Conservation (phyloP, 1,140 invertebrate genomes). For the Popillia japonica region DNA sequence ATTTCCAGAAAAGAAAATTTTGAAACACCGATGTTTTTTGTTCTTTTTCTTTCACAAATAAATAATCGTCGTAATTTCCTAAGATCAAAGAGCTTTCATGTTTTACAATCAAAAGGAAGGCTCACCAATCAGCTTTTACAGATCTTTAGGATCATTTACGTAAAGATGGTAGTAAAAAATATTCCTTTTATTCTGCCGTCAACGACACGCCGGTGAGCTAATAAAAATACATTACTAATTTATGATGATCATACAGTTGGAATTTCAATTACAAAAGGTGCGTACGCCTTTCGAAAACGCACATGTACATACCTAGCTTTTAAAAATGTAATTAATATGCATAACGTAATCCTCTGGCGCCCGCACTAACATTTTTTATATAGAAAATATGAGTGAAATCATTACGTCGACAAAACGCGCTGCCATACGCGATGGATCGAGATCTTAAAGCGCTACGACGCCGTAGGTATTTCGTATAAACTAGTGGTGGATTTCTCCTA, state of each 20-base stretch:
- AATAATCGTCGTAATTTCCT: too few relatives aligned
- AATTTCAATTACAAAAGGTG: slow-evolving; percentile 10
- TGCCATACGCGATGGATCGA: slow-evolving; percentile 3
- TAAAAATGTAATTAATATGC: slow-evolving; percentile 8
- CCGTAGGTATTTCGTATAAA: not conserved
- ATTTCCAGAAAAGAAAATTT: too few relatives aligned
- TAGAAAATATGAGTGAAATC: slow-evolving; percentile 16
- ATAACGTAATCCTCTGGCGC: not conserved
- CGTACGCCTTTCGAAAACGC: not conserved
- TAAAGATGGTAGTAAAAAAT: too few relatives aligned
- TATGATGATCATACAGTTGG: not conserved
- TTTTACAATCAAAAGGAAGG: too few relatives aligned
- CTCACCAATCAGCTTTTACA: too few relatives aligned
- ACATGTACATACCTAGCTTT: not conserved
- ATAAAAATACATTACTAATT: slow-evolving; percentile 5
- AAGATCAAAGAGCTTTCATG: too few relatives aligned
- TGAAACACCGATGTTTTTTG: too few relatives aligned
- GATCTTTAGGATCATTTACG: too few relatives aligned
- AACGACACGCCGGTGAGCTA: too few relatives aligned
- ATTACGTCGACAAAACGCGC: slow-evolving; percentile 20
- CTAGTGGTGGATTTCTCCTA: slow-evolving; percentile 25
- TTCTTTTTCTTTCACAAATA: too few relatives aligned
- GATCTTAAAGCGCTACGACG: slow-evolving; percentile 25
- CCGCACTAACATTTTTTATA: slow-evolving; percentile 17
- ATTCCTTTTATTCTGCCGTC: too few relatives aligned